Evolutionary conservation across 2,797 vertebrate genomes (phyloP), one percentile per base, ranked within the genome.

Genomic region (Rallus crepitans): DNA sequence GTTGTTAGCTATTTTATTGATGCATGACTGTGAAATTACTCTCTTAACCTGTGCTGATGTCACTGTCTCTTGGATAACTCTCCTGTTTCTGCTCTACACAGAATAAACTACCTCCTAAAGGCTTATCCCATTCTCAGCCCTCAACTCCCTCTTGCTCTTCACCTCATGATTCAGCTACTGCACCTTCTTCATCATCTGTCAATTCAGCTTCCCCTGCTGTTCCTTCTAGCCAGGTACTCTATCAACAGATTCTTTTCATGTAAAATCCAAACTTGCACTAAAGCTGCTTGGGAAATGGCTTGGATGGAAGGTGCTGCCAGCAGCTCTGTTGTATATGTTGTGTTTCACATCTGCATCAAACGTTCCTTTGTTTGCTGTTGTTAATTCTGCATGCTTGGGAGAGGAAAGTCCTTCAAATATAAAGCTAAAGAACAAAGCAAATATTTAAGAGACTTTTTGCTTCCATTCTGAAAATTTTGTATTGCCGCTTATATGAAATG

Each of bases 161-260:
- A 53, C 94, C 96, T 97, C 96, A 97, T 92, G 97, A 97, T 90
- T 96, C 97, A 93, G 93, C 98, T 97, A 87, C 95, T 94, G 57
- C 96, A 87, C 95, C 98, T 91, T 97, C 97, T 98, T 72, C 97
- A 60, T 88, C 98, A 31, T 94, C 98, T 94, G 78, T 90, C 30
- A 79, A 93, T 96, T 97, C 98, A 90, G 82, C 96, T 97, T 98
- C 96, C 96, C 96, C 97, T 95, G 93, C 95, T 90, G 65, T 94
- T 92, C 96, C 93, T 91, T 96, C 96, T 96, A 98, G 94, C 97
- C 98, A 99, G 98, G 98, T 99, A 99, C 91, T 95, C 70, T 70
- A 31, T 92, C 94, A 96, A 95, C 75, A 94, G 77, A 87, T 94
- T 92, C 91, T 92, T 93, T 84, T 92, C 78, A 57, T 95, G 21